phyloP scores from a whole-genome alignment of 1,140 invertebrate species.

The Sinella curviseta region DNA sequence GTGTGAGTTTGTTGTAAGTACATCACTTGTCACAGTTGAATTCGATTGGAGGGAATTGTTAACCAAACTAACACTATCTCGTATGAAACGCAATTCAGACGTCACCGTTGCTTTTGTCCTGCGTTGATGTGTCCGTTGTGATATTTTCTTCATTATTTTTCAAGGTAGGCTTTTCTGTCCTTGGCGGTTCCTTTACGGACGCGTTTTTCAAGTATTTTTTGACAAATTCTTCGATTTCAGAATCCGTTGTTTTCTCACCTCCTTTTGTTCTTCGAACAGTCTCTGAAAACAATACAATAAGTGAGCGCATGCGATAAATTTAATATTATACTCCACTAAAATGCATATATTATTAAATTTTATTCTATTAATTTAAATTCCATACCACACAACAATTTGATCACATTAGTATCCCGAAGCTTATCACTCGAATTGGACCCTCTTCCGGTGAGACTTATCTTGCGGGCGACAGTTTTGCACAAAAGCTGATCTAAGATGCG shows the following conservation, averaged over 20 bases:
- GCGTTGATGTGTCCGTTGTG: neutral
- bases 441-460: neutral
- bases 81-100: too few species aligned
- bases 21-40: neutral
- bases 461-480: neutral
- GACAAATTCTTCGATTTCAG: neutral
- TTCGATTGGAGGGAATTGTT: too few species aligned
- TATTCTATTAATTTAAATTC: neutral
- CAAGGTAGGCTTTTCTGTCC: neutral
- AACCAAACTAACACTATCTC: too few species aligned
- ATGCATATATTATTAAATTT: neutral
- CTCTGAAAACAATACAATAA: neutral
- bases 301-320: neutral
- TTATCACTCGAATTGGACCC: neutral
- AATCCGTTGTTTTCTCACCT: neutral
- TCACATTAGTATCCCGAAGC: neutral
- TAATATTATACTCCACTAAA: too few species aligned
- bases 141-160: neutral
- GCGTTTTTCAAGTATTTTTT: constrained; percentile 5
- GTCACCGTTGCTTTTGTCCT: neutral
- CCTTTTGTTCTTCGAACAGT: constrained; percentile 6
- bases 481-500: neutral
- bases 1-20: neutral
- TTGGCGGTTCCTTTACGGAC: neutral
- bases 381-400: neutral